Base-by-base conservation (phyloP, 1,140 invertebrate species). In the Babylonia areolata region DNA sequence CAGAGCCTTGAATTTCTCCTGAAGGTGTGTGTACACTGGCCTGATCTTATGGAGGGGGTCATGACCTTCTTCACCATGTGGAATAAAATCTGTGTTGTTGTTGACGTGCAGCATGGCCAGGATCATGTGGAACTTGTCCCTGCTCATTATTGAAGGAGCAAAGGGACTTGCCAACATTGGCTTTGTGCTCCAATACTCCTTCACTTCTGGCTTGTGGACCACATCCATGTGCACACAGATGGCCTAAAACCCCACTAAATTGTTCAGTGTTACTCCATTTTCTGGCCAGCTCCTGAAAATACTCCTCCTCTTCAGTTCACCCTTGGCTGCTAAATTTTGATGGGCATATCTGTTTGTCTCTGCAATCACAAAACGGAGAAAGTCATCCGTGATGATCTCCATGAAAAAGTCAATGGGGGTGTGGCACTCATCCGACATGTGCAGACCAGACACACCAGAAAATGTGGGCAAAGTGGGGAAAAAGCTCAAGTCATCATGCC, bases 11-110 rank as follows among this genome's bases (percentile, higher is more conserved):
- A 75, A 75, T 33, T 37, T 33, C 37, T 39, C 33, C 28, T 75
- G n/a, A 12, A 75, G 33, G 31, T 75, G 73, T 9, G n/a, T 75
- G 73, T 37, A 11, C 12, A 75, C 33, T 11, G 73, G 73, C 73
- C 73, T 33, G 15, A 75, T 39, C 23, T 75, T 75, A 33, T 75
- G 73, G 31, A 75, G 33, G 73, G 73, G 73, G 31, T 75, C 73
- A 75, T 75, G 73, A n/a, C 33, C 33, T 33, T 75, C 73, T 35
- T 37, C 9, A 37, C 73, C 73, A 15, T 3, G 6, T 11, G 3
- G 73, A 6, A 75, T 3, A 23, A 35, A 33, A 11, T 35, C 37
- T 17, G 9, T 33, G 35, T 75, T 75, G 23, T 75, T n/a, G 17
- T 6, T 35, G 31, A 75, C 37, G 23, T 75, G 73, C 15, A 5